Conservation (phyloP, 1,140 invertebrate genomes). For the Cotesia chilonis region DNA sequence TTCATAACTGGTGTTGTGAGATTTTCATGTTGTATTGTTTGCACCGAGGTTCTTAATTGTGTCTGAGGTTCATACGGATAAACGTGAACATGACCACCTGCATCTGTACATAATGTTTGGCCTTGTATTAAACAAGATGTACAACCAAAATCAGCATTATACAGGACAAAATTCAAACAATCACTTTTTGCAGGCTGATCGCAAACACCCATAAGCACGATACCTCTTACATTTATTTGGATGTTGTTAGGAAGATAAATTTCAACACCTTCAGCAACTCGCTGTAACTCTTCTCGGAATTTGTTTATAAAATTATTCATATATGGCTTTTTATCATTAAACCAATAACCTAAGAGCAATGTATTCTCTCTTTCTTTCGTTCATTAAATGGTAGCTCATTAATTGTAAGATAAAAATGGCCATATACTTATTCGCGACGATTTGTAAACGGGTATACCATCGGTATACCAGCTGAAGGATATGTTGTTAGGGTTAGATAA, state of each 20-base stretch:
- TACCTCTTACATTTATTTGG: background rate
- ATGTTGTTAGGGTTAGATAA: constrained; percentile 31
- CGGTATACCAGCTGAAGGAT: constrained; percentile 40
- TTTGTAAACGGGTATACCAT: constrained; percentile 47
- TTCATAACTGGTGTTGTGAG: background rate
- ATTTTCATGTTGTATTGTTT: too few species aligned
- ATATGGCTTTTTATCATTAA: too few species aligned
- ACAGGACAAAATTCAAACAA: constrained; percentile 8
- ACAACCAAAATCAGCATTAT: constrained; percentile 7
- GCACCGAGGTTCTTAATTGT: too few species aligned
- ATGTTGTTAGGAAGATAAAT: background rate
- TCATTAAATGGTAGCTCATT: constrained; percentile 34
- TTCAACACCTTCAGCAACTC: background rate
- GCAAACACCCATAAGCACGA: constrained; percentile 1
- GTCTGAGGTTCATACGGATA: background rate
- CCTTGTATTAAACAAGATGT: background rate
- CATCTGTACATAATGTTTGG: background rate
- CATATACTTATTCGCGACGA: constrained; percentile 46
- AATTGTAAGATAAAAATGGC: constrained; percentile 45
- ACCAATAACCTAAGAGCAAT: too few species aligned
- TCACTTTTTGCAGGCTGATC: constrained; percentile 10
- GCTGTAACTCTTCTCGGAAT: too few species aligned
- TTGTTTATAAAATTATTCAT: too few species aligned
- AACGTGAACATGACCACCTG: background rate
- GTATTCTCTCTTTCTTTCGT: too few species aligned